Base-by-base conservation (phyloP, 2,113 vertebrate genomes). In the Micromys minutus region DNA sequence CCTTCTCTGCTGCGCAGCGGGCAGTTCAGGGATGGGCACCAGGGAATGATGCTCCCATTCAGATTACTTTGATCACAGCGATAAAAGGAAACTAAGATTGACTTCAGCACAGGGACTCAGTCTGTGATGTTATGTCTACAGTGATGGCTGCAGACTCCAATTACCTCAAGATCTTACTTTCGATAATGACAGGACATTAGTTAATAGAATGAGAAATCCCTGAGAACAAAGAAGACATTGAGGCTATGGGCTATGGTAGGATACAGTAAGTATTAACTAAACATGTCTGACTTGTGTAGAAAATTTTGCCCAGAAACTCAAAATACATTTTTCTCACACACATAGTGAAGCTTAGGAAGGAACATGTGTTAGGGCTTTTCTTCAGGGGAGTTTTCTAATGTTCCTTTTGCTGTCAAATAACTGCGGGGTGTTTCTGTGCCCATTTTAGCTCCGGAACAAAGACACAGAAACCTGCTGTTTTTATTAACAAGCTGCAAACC, bases 211-310 rank as follows among this genome's bases (percentile, higher is more conserved):
- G 76, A n/a, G 76, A 65, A 65, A 39, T 42, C 65, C 77, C 19
- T 39, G 61, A 77, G 72, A 7, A 67, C 42, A 75, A 0, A 42
- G 2, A 69, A 31, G 39, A 75, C n/a, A 17, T 76, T 0, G 72
- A 83, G 47, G 34, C 6, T 3, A 0, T 13, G 67, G 47, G 34
- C 6, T 3, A 0, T 13, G 67, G 67, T 17, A 17, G 31, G 7
- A 69, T 36, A 16, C 36, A 69, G 15, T 31, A 36, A 67, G 11
- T 69, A 36, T 36, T 69, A 77, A 57, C 31, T 42, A 76, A 52
- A n/a, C 39, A n/a, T 22, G 59, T 52, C 13, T 29, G 7, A 89
- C 59, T 47, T 36, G 19, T 7, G 8, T 52, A 29, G 74, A 47
- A 69, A n/a, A 74, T 19, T 10, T 77, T 10, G 61, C 42, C 45